Conservation (phyloP, 2,113 vertebrate genomes). For the Seriola quinqueradiata region DNA sequence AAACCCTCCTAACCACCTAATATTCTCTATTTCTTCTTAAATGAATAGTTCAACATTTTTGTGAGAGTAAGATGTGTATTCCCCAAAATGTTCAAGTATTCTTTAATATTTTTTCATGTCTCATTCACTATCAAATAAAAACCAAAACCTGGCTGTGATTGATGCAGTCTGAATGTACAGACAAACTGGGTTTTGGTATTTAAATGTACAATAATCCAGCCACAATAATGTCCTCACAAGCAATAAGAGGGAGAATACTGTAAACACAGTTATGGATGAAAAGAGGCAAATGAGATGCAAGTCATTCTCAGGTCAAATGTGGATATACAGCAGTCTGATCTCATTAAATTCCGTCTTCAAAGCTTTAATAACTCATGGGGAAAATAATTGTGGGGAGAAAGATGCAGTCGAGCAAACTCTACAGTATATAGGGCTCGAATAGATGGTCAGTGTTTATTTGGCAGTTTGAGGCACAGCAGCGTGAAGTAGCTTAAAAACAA, state of each 20-base stretch:
- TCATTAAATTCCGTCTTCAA: slow-evolving; percentile 47
- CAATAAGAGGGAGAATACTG: background rate
- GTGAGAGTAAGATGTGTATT: background rate
- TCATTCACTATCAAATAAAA: background rate
- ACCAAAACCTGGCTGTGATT: background rate
- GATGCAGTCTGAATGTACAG: background rate
- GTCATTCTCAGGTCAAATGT: slow-evolving; percentile 41
- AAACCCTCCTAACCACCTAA: background rate
- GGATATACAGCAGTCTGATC: slow-evolving; percentile 21
- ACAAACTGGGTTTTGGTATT: background rate
- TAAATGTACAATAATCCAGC: background rate
- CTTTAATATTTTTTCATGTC: background rate
- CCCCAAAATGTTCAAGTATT: background rate
- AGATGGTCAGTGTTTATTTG: slow-evolving; percentile 19
- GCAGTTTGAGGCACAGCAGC: slow-evolving; percentile 23
- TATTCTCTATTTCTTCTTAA: slow-evolving; percentile 16
- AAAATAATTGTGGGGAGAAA: slow-evolving; percentile 14
- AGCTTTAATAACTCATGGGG: slow-evolving; percentile 24
- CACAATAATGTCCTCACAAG: background rate
- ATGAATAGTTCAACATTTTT: background rate
- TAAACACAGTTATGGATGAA: slow-evolving; percentile 12
- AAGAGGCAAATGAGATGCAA: slow-evolving; percentile 22
- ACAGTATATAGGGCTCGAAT: background rate
- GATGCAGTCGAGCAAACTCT: slow-evolving; percentile 19
- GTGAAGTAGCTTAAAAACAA: background rate